Evolutionary conservation across 2,797 vertebrate species (phyloP).

Genomic region (Semotilus atromaculatus): DNA sequence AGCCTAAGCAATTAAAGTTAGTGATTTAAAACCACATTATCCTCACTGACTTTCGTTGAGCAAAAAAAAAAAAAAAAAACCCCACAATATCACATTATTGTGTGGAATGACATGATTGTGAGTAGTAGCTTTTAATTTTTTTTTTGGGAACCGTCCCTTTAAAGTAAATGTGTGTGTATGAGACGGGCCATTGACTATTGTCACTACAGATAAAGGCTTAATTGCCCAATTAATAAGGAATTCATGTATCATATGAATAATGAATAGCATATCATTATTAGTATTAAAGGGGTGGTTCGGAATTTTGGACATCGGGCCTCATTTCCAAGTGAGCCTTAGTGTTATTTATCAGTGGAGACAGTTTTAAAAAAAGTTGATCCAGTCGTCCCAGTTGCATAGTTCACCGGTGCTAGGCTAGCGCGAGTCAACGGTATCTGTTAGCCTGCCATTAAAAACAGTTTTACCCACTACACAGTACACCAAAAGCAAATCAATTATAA

Average conservation of each 20-base stretch:
- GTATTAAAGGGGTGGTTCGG: no score
- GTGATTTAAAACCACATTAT: not conserved
- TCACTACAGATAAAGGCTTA: not conserved
- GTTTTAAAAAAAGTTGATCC: no score
- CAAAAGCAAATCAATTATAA: no score
- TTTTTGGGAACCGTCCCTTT: not conserved
- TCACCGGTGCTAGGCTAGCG: no score
- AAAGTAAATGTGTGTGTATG: not conserved
- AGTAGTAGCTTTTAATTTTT: not conserved
- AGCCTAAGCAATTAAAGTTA: not conserved
- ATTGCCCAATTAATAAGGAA: not conserved
- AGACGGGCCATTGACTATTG: not conserved
- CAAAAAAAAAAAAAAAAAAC: not conserved
- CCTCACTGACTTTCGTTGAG: not conserved
- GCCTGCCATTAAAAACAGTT: no score
- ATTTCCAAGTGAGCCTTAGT: no score
- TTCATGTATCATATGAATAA: not conserved
- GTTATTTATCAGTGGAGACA: no score
- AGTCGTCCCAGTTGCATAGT: no score
- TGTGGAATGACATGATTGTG: not conserved
- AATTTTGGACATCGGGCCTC: no score
- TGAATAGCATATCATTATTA: not conserved
- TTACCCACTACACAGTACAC: no score
- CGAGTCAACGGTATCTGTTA: no score
- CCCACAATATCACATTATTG: no score